Conservation (phyloP, 2,888 invertebrate genomes). For the Agriopis aurantiaria region DNA sequence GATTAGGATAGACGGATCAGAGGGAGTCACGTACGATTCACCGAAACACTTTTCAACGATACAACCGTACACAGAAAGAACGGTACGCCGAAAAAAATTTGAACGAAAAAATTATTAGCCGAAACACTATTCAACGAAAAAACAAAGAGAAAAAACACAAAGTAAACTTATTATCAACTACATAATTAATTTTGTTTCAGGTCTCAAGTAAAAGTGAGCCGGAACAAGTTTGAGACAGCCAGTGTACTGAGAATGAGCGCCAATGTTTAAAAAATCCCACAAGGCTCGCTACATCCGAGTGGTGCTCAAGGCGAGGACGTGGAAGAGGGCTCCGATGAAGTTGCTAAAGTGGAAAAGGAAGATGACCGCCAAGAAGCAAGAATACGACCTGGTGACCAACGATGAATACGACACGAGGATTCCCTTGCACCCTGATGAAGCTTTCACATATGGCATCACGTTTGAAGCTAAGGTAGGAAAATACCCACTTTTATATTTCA, state of each 20-base stretch:
- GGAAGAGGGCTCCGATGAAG: slow-evolving; percentile 79
- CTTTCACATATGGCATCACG: slow-evolving; percentile 98
- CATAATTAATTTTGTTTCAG: slow-evolving; percentile 17
- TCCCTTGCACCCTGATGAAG: slow-evolving; percentile 98
- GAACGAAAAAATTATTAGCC: no score
- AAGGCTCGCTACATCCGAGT: slow-evolving; percentile 75
- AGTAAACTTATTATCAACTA: background rate
- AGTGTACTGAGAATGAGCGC: slow-evolving; percentile 54
- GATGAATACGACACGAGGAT: slow-evolving; percentile 98
- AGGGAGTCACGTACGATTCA: no score
- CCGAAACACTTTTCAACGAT: no score
- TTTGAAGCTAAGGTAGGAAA: slow-evolving; percentile 97
- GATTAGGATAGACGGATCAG: no score
- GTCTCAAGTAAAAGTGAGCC: slow-evolving; percentile 19
- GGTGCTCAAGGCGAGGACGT: slow-evolving; percentile 69
- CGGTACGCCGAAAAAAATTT: no score
- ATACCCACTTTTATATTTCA: background rate
- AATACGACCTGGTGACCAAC: slow-evolving; percentile 97
- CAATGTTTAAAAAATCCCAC: slow-evolving; percentile 75
- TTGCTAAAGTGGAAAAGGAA: slow-evolving; percentile 82
- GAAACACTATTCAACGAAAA: no score
- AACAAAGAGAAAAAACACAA: no score
- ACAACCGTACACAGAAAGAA: no score
- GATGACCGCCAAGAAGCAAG: slow-evolving; percentile 94
- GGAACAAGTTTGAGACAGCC: slow-evolving; percentile 31